A percentile compares a stretch with the other conserved stretches of the same genome.
These are phyloP conservation scores for Pteropus rufus DNA, from an alignment of 2,797 vertebrate species.

Conservation along the genomic window DNA sequence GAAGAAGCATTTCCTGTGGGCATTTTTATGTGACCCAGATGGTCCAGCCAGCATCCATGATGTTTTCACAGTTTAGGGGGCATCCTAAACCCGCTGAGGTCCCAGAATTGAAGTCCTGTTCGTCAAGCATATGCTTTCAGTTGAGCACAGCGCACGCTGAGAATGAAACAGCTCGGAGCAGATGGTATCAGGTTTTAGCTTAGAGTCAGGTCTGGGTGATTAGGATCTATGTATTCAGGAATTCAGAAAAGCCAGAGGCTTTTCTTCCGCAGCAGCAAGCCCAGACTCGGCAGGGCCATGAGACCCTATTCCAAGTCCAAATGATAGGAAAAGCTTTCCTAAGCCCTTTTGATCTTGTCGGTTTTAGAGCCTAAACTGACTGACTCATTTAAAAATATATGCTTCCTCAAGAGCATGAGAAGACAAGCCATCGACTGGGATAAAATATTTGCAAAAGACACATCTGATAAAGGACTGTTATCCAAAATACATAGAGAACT, in stretches of 20 bases:
- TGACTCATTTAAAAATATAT: background rate
- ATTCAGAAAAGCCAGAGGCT: background rate
- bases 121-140: background rate
- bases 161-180: background rate
- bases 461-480: background rate
- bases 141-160: background rate
- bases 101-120: background rate
- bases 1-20: background rate
- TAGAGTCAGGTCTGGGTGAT: background rate
- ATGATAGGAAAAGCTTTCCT: background rate
- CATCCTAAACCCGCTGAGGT: background rate
- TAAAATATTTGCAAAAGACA: background rate
- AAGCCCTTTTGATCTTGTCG: background rate
- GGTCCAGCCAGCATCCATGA: background rate
- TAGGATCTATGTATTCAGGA: background rate
- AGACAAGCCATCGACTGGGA: background rate
- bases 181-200: background rate
- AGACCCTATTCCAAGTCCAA: background rate
- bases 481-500: background rate
- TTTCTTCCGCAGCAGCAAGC: background rate
- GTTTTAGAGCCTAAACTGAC: background rate
- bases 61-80: background rate
- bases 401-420: background rate
- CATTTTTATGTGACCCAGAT: background rate
- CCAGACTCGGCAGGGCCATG: background rate